Evolutionary conservation across 1,140 invertebrate genomes (phyloP), one percentile per base, ranked within the genome.

Genomic region (Cyclina sinensis): DNA sequence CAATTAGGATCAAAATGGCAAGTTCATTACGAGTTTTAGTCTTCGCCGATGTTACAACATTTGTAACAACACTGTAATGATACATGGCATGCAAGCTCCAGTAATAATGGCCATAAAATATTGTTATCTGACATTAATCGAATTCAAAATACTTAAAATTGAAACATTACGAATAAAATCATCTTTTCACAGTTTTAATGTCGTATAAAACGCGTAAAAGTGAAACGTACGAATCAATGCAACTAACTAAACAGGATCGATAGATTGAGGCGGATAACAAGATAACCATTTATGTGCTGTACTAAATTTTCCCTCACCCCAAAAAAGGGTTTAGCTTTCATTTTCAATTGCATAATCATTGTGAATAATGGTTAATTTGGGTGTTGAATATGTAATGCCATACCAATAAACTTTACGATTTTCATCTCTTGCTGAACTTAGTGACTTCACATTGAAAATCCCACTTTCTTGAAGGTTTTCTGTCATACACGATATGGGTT

Each of bases 111-210:
- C 48, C 14, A 78, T 78, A 54, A 74, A 78, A 51, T 32, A 48
- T 51, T 35, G 46, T 32, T 78, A 78, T 78, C 74, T 78, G 74
- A 16, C 5, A 78, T 78, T 78, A 9, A 78, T 78, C 74, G 74
- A 32, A 39, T 35, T 18, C 24, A 1, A 35, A 78, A 51, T 46
- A 7, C 46, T 51, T 21, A 78, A 78, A 51, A 48, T 78, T 78
- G 74, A 57, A 78, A 78, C 74, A 78, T 78, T 78, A 78, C 48
- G 46, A 57, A 78, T 78, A 78, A 78, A 78, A 78, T 54, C 74
- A 78, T 51, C 74, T 51, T 21, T 30, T 21, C 30, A 51, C 46
- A 54, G 46, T 32, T 54, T 32, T 78, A 51, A 78, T 78, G 74
- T 78, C 74, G 54, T 54, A 78, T 54, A 70, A 70, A 70, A 70